Evolutionary conservation across 2,113 vertebrate species (phyloP), one percentile per base, ranked within the genome.

Genomic region (Chitala chitala): DNA sequence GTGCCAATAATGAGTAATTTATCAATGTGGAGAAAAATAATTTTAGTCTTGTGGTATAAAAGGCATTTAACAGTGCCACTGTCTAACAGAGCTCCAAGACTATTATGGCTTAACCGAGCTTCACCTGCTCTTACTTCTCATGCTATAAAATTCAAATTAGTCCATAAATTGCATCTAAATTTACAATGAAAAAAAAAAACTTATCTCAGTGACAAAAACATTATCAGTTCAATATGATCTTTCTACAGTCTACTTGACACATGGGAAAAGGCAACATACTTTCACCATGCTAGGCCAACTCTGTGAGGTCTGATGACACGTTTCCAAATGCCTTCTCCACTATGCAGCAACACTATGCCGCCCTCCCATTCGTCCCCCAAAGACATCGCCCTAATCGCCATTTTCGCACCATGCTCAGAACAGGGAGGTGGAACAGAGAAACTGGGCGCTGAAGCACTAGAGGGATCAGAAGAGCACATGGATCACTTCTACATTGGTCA

Each of bases 81-180:
- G 3, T 33, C 22, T 15, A 46, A 55, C 50, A 7, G 42, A 38
- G 33, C 51, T 29, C 17, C 51, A 56, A 20, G 26, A 13, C n/a
- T 15, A 55, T 53, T 26, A 6, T 31, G 12, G 64, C 73, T 26
- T 56, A 75, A 69, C 73, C 44, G 38, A 15, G 69, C 38, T n/a
- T 58, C 53, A 58, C 64, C 53, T 38, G 31, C 40, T 69, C 73
- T 55, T 58, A 75, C 69, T 69, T 61, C 22, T 61, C 71, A 72
- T 46, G 64, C 69, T 69, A 40, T 55, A 69, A 56, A 75, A 75
- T 65, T 75, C 64, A 75, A 69, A 75, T 75, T 75, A 58, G 73
- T 69, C 63, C 22, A 8, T 48, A 75, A 68, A 75, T 40, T 15
- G 46, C 17, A 56, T 56, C 51, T 58, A 69, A 75, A 56, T 24